These are phyloP conservation scores for Dynastes maya DNA, from an alignment of 2,888 invertebrate species.

Conservation along the genomic window DNA sequence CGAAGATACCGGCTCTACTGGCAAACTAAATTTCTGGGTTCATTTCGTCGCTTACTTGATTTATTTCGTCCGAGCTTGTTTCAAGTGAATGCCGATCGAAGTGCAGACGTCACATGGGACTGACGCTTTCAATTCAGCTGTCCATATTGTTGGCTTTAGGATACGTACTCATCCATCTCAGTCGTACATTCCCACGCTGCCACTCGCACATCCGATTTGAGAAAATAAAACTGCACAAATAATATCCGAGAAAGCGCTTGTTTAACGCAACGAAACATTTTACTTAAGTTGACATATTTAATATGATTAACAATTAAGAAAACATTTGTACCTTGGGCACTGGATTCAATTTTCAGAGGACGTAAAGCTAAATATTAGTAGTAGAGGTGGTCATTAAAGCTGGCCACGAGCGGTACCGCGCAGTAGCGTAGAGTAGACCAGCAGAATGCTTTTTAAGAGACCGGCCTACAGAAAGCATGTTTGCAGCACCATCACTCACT, in stretches of 20 bases:
- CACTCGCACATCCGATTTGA: constrained; percentile 18
- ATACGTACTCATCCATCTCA: constrained; percentile 62
- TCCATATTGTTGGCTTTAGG: constrained; percentile 63
- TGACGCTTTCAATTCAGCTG: constrained; percentile 63
- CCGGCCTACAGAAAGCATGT: no score
- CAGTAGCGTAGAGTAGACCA: no score
- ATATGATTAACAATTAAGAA: constrained; percentile 2
- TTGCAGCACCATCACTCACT: no score
- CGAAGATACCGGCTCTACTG: constrained; percentile 12
- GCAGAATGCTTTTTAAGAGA: no score
- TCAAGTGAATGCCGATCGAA: constrained; percentile 40
- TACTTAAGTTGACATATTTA: constrained; percentile 6
- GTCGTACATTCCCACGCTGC: constrained; percentile 52
- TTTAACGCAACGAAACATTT: not conserved
- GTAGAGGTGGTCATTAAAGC: no score
- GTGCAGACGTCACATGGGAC: constrained; percentile 46
- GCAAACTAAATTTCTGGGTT: constrained; percentile 39
- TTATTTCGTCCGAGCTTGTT: constrained; percentile 39
- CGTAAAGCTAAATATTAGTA: no score
- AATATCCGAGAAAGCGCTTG: not conserved
- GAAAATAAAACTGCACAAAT: constrained; percentile 25
- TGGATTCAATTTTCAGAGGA: no score
- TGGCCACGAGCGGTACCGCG: no score
- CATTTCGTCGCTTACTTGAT: constrained; percentile 41
- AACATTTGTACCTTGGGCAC: not conserved